Conservation (phyloP, 1,140 invertebrate species). For the Pentalonia nigronervosa region DNA sequence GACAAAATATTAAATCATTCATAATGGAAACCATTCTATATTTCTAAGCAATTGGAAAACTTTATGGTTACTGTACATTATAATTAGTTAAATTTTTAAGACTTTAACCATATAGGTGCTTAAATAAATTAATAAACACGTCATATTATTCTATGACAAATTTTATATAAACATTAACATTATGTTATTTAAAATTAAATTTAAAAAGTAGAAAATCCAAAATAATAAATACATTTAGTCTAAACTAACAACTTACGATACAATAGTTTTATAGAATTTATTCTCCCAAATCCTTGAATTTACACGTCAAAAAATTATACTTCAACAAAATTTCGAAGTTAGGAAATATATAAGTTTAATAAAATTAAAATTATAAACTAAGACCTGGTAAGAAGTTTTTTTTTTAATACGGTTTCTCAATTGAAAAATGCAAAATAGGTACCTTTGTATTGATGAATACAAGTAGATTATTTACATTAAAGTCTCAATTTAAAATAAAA, state of each 20-base stretch:
- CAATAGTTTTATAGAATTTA: background rate
- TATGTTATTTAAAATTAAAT: background rate
- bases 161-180: background rate
- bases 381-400: no score
- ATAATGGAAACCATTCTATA: conserved; percentile 16
- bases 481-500: background rate
- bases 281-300: background rate
- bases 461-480: background rate
- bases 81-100: background rate
- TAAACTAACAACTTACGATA: background rate
- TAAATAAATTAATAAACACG: conserved; percentile 7
- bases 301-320: background rate
- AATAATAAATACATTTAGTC: background rate
- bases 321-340: background rate
- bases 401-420: background rate
- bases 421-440: no score
- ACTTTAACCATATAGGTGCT: background rate
- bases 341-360: background rate
- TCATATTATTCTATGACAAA: background rate
- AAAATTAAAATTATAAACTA: background rate
- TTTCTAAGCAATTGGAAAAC: conserved; percentile 12
- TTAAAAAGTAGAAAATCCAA: background rate
- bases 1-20: conserved; percentile 17
- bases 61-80: background rate
- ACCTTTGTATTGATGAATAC: background rate